Conservation (phyloP, 2,888 invertebrate species). For the Eristalis arbustorum region DNA sequence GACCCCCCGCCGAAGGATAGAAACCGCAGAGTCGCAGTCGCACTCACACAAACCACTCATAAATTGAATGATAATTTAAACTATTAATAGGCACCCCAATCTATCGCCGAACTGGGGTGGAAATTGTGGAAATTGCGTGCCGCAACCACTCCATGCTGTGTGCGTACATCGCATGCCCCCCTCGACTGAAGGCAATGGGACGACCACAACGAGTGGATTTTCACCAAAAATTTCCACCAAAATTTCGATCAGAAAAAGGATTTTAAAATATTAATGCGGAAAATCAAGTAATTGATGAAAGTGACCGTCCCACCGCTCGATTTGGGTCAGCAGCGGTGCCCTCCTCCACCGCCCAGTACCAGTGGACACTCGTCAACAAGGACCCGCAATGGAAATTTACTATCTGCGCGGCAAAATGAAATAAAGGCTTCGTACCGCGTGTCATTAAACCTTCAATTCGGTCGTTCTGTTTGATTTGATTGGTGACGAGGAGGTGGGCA, state of each 20-base stretch:
- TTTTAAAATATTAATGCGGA: constrained; percentile 57
- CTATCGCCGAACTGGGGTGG: background rate
- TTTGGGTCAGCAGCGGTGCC: constrained; percentile 42
- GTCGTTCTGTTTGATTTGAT: constrained; percentile 51
- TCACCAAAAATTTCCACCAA: constrained; percentile 6
- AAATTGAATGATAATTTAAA: constrained; percentile 42
- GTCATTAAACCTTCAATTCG: constrained; percentile 54
- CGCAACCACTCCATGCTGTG: constrained; percentile 16
- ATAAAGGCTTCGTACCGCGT: constrained; percentile 1
- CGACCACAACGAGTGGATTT: background rate
- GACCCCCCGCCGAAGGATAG: background rate
- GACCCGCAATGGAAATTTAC: constrained; percentile 29
- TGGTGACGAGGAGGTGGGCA: constrained; percentile 29
- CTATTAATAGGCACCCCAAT: constrained; percentile 21
- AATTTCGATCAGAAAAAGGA: background rate
- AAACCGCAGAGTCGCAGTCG: constrained; percentile 23
- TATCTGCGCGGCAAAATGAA: constrained; percentile 57
- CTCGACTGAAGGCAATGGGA: background rate
- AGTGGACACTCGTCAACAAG: constrained; percentile 1
- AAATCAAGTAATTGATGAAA: constrained; percentile 53
- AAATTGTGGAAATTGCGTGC: constrained; percentile 36
- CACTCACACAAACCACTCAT: background rate
- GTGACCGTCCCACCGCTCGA: constrained; percentile 5
- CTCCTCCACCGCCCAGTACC: background rate
- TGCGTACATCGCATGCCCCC: background rate